These are phyloP conservation scores for Chrysopa pallens DNA, from an alignment of 1,140 invertebrate genomes.

Conservation along the genomic window DNA sequence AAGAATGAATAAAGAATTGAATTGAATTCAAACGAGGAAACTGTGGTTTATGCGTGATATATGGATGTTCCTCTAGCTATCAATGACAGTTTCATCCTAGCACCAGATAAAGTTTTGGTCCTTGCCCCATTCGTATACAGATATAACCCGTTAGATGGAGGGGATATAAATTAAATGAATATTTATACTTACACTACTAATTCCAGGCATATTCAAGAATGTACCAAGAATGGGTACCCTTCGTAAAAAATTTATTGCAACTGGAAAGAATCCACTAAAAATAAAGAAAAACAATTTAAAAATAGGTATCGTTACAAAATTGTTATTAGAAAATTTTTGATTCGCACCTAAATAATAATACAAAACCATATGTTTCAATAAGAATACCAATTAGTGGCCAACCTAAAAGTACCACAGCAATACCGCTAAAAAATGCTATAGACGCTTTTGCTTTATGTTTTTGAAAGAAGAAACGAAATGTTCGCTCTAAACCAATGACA, in stretches of 20 bases:
- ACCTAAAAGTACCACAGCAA: conserved; percentile 84
- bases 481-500: conserved; percentile 90
- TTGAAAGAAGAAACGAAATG: conserved; percentile 97
- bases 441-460: conserved; percentile 89
- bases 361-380: conserved; percentile 80
- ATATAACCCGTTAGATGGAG: too few species aligned
- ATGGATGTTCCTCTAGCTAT: too few species aligned
- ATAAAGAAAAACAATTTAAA: conserved; percentile 11
- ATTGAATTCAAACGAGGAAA: too few species aligned
- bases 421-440: conserved; percentile 84
- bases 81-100: conserved; percentile 2
- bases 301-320: conserved; percentile 1
- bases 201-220: conserved; percentile 53
- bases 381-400: conserved; percentile 95
- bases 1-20: too few species aligned
- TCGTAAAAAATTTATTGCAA: conserved; percentile 73
- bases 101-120: too few species aligned
- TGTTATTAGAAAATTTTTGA: not conserved
- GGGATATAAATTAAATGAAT: not conserved
- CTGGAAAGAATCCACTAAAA: conserved; percentile 68
- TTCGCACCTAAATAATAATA: conserved; percentile 54
- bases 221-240: conserved; percentile 58
- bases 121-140: too few species aligned
- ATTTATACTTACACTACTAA: conserved; percentile 28
- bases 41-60: too few species aligned